Evolutionary conservation across 2,113 vertebrate genomes (phyloP), one percentile per base, ranked within the genome.

Genomic region (Larimichthys crocea): DNA sequence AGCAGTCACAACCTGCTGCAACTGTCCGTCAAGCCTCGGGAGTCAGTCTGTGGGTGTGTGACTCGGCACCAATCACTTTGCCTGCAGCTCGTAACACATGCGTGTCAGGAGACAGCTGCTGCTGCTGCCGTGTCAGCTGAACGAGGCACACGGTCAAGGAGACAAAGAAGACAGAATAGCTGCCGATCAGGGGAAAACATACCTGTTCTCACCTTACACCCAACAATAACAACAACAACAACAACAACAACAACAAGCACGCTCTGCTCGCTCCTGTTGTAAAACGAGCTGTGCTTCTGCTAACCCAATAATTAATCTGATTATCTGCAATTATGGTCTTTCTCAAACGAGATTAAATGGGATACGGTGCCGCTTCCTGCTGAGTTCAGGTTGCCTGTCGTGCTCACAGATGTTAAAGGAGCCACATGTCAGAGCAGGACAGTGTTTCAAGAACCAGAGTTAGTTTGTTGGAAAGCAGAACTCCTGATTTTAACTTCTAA

Each of bases 61-160:
- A 65, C 48, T 44, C 8, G 10, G 52, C 74, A 60, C 64, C 72
- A 82, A 29, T 64, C 63, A 35, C 26, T 17, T 10, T 31, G 56
- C 56, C 15, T 71, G 61, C 65, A 53, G 10, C 0, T 65, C 52
- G 31, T 42, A 42, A 35, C 70, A 46, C 40, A 46, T 53, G 56
- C 2, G 42, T 35, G 76, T 3, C 35, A 50, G 22, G 42, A 35
- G 65, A 55, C 84, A 59, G 60, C 46, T 7, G 40, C 22, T n/a
- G 60, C 46, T 7, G 40, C 22, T n/a, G 7, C 7, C 31, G 35
- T 40, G 35, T 40, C 7, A 40, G n/a, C 20, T n/a, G 82, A 59
- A 22, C 4, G 11, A 19, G 62, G 59, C 50, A 73, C 7, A 12
- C 1, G 24, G 49, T 20, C 16, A 68, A 60, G 24, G 22, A 64